Evolutionary conservation across 2,113 vertebrate species (phyloP).

Genomic region (Pipra filicauda): DNA sequence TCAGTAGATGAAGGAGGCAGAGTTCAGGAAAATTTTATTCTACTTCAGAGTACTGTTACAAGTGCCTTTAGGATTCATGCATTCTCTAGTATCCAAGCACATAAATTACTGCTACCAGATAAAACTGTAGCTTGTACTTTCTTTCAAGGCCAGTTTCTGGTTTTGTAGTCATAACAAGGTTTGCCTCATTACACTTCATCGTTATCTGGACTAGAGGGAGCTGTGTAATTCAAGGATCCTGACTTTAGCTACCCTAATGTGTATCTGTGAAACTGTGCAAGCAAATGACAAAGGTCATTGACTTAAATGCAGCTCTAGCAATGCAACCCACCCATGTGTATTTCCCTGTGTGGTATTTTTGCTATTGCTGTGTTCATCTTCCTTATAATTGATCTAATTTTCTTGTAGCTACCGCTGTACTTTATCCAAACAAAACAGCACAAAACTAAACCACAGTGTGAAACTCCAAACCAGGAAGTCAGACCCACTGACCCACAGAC

Average conservation of each 20-base stretch:
- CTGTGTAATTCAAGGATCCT: not conserved
- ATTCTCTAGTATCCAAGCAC: not conserved
- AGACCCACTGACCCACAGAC: not conserved
- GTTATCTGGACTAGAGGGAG: not conserved
- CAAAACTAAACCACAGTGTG: not conserved
- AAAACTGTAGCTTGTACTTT: not conserved
- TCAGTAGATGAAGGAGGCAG: not conserved
- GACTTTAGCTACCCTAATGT: not conserved
- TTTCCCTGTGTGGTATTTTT: not conserved
- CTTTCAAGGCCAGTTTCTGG: not conserved
- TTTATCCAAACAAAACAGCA: not conserved
- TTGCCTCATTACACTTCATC: not conserved
- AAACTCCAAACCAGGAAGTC: not conserved
- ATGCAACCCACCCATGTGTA: not conserved
- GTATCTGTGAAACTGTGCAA: not conserved
- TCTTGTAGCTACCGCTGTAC: not conserved
- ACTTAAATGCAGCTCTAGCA: not conserved
- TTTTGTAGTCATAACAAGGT: not conserved
- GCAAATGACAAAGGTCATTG: not conserved
- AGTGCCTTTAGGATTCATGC: slow-evolving; percentile 15
- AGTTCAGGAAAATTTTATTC: not conserved
- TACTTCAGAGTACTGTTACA: not conserved
- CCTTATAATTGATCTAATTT: not conserved
- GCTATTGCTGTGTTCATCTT: not conserved
- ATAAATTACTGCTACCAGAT: not conserved